Evolutionary conservation across 2,888 invertebrate species (phyloP).

Genomic region (Dicranocentrus wangi): DNA sequence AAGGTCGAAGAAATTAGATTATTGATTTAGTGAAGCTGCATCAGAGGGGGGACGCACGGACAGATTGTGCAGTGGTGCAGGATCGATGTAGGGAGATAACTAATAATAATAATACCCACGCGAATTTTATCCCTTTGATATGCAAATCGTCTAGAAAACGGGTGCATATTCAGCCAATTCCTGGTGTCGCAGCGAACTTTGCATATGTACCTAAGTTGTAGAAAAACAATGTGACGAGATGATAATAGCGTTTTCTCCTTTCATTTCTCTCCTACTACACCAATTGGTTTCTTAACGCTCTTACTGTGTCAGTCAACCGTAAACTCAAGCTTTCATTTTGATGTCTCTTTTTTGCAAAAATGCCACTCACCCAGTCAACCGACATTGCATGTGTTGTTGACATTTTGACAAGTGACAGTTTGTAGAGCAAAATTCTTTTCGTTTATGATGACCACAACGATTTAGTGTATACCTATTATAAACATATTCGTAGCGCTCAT

Average conservation of each 20-base stretch:
- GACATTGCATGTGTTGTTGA: constrained; percentile 43
- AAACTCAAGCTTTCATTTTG: constrained; percentile 35
- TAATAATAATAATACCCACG: too few species aligned
- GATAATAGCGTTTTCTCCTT: not conserved
- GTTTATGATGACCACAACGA: constrained; percentile 24
- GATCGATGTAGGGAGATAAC: too few species aligned
- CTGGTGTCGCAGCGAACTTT: too few species aligned
- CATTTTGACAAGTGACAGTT: constrained; percentile 64
- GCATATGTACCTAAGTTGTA: too few species aligned
- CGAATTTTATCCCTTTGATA: too few species aligned
- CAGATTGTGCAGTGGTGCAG: too few species aligned
- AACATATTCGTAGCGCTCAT: too few species aligned
- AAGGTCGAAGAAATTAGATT: constrained; percentile 51
- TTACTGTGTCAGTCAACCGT: constrained; percentile 38
- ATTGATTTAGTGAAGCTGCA: not conserved
- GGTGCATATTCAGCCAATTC: too few species aligned
- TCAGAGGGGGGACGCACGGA: not conserved
- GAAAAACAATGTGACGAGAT: not conserved
- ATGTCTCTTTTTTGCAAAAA: constrained; percentile 20
- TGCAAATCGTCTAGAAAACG: too few species aligned
- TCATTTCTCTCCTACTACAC: not conserved
- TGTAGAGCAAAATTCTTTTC: constrained; percentile 41
- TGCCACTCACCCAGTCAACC: constrained; percentile 45
- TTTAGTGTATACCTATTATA: too few species aligned
- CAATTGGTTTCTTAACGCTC: constrained; percentile 6